phyloP scores from a whole-genome alignment of 2,797 vertebrate species.

The Anguilla pacifica region DNA sequence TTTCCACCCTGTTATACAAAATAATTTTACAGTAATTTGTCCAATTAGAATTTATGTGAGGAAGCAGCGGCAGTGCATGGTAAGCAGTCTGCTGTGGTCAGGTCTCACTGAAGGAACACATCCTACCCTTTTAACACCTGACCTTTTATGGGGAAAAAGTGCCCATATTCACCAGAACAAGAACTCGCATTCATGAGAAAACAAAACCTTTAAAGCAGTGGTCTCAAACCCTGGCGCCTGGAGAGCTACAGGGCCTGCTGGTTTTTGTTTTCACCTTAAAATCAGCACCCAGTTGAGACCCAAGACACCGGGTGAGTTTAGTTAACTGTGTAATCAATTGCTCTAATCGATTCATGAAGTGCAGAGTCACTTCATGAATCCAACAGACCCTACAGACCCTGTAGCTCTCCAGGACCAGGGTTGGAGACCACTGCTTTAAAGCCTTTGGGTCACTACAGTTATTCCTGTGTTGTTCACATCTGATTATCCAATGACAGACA shows the following conservation, averaged over 20 bases:
- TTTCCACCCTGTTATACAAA: background rate
- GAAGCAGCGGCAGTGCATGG: background rate
- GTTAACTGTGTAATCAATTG: too few relatives aligned
- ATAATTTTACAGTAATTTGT: background rate
- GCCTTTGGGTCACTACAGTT: background rate
- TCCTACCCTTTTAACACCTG: background rate
- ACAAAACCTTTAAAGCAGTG: background rate
- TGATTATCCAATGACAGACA: background rate
- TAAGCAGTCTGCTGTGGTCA: background rate
- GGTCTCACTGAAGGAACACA: background rate
- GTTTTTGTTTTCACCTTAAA: too few relatives aligned
- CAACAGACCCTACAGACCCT: too few relatives aligned
- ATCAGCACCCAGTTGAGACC: too few relatives aligned
- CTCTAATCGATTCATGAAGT: too few relatives aligned
- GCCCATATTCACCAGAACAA: background rate
- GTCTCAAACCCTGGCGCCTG: too few relatives aligned
- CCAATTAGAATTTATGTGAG: background rate
- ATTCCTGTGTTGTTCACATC: background rate
- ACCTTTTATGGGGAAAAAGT: background rate
- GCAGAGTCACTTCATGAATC: too few relatives aligned
- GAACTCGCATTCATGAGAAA: background rate
- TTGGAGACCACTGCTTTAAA: background rate
- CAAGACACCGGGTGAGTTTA: too few relatives aligned
- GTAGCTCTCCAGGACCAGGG: too few relatives aligned
- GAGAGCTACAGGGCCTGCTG: too few relatives aligned